Evolutionary conservation across 2,888 invertebrate species (phyloP), one percentile per base, ranked within the genome.

Genomic region (Morpho helenor): DNA sequence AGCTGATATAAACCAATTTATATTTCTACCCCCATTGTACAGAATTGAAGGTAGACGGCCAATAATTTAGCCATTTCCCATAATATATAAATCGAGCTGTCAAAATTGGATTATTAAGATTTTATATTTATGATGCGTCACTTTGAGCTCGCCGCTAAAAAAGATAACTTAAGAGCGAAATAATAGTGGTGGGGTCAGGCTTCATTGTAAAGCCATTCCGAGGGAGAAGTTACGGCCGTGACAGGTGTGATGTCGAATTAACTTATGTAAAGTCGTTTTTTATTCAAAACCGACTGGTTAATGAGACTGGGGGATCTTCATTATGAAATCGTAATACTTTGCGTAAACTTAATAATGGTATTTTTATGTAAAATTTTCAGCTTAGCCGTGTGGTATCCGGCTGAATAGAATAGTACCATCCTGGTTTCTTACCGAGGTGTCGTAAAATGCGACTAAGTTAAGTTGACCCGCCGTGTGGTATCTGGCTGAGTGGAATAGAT

Each of bases 231-330:
- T 89, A 89, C 84, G 88, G 87, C 75, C 82, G 78, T 74, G 87
- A 87, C 89, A 89, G 89, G 89, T 90, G 89, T 83, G 87, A 87
- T 84, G 82, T 75, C 77, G 84, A 88, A 89, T 90, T 87, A 88
- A 89, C 86, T 86, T 85, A 83, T 86, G 87, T 84, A 87, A 84
- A 83, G 79, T 79, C 79, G 70, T 81, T 84, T 88, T 87, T 88
- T 87, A 83, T 84, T 81, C 83, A 85, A 76, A 78, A 77, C 79
- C 78, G 81, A 79, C 84, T 75, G 72, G 78, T 85, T 86, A 87
- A 86, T 86, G 84, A 87, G 79, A 74, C 75, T 73, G 65, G 69
- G 81, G 84, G 84, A 82, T 83, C 80, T 80, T 75, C 67, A 79
- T 85, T 85, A 87, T 82, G 81, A 82, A 82, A 79, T 77, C 61